Percentiles rank a stretch among this genome's conserved stretches.
Evolutionary conservation across 2,888 invertebrate species (phyloP).

Genomic region (Brachylomia viminalis): DNA sequence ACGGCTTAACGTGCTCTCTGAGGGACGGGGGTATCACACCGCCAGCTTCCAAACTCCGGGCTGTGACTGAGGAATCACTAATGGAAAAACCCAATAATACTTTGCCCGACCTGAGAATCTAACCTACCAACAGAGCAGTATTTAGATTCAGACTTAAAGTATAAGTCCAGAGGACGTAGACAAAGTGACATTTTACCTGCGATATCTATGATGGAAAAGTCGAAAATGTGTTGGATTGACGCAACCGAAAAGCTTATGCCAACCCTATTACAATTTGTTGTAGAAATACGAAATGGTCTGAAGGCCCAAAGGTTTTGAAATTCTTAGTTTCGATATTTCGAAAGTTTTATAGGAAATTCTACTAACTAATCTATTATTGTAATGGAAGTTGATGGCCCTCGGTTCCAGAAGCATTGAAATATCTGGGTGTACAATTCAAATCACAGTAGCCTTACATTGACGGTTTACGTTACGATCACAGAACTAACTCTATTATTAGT

Average conservation of each 20-base stretch:
- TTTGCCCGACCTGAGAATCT: too few relatives aligned
- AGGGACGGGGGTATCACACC: too few relatives aligned
- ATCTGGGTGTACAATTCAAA: too few relatives aligned
- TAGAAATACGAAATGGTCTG: too few relatives aligned
- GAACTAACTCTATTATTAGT: too few relatives aligned
- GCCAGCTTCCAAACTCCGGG: too few relatives aligned
- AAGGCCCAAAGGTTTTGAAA: too few relatives aligned
- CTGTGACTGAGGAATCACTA: too few relatives aligned
- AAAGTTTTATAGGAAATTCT: not conserved
- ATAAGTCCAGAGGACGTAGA: not conserved
- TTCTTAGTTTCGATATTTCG: not conserved
- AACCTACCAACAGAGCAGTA: too few relatives aligned
- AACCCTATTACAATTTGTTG: not conserved
- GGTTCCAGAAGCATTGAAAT: not conserved
- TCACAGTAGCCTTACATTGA: not conserved
- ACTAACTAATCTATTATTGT: not conserved
- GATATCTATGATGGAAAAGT: not conserved
- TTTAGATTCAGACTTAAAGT: not conserved
- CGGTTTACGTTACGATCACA: not conserved
- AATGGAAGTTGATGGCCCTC: not conserved
- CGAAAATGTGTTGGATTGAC: not conserved
- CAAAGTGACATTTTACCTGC: not conserved
- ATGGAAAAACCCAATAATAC: too few relatives aligned
- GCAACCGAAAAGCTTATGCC: not conserved
- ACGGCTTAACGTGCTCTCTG: too few relatives aligned